Conservation (phyloP, 2,797 vertebrate species). For the Rhinella marina region DNA sequence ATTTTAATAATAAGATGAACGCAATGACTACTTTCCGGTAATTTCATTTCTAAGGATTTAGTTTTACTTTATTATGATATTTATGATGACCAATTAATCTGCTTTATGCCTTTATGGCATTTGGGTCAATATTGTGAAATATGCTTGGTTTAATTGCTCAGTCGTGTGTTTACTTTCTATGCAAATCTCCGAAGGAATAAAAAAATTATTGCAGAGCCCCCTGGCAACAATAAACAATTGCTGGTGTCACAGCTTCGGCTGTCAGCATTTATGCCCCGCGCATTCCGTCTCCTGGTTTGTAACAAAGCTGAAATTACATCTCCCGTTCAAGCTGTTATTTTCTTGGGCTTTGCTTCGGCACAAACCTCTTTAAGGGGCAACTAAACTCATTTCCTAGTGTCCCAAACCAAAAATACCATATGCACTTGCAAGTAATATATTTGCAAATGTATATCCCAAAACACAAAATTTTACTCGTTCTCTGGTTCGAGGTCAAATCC, state of each 20-base stretch:
- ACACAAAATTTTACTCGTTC: background rate
- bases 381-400: slow-evolving; percentile 7
- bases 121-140: slow-evolving; percentile 34
- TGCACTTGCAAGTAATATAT: slow-evolving; percentile 6
- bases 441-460: background rate
- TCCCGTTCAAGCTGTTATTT: slow-evolving; percentile 1
- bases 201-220: slow-evolving; percentile 20
- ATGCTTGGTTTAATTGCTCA: slow-evolving; percentile 13
- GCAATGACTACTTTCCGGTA: background rate
- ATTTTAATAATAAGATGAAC: background rate
- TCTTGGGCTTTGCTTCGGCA: slow-evolving; percentile 16
- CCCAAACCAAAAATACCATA: background rate
- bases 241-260: slow-evolving; percentile 3
- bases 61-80: slow-evolving; percentile 24
- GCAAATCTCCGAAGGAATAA: slow-evolving; percentile 33
- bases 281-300: background rate
- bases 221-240: slow-evolving; percentile 32
- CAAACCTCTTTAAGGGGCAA: slow-evolving; percentile 2
- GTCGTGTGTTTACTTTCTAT: slow-evolving; percentile 25
- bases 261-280: slow-evolving; percentile 3
- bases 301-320: slow-evolving; percentile 32
- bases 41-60: background rate
- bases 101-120: slow-evolving; percentile 19
- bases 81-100: slow-evolving; percentile 34
- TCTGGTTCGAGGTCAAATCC: background rate